These are phyloP conservation scores for Ochlodes sylvanus DNA, from an alignment of 2,888 invertebrate species.

Conservation along the genomic window DNA sequence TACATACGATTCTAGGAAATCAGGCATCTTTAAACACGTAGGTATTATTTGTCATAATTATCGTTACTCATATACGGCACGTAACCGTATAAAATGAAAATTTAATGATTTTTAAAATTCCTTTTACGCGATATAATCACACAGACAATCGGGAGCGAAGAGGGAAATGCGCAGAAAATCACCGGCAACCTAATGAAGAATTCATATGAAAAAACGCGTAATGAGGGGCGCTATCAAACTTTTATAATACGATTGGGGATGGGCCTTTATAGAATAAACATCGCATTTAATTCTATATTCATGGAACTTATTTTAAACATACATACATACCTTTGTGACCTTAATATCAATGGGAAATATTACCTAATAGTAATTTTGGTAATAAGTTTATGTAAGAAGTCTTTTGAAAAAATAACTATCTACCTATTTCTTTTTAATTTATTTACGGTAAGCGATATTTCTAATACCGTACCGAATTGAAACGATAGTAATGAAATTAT, in stretches of 20 bases:
- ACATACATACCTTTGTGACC: not conserved
- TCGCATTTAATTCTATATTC: slow-evolving; percentile 21
- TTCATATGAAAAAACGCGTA: slow-evolving; percentile 73
- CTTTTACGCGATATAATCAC: slow-evolving; percentile 27
- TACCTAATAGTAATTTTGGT: too few species aligned
- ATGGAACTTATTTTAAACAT: slow-evolving; percentile 5
- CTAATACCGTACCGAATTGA: too few species aligned
- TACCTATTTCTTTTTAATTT: too few species aligned
- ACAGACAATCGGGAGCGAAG: slow-evolving; percentile 24
- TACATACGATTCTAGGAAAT: too few species aligned
- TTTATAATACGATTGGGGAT: slow-evolving; percentile 57
- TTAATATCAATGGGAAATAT: too few species aligned
- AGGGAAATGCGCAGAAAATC: slow-evolving; percentile 56
- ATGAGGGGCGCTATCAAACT: slow-evolving; percentile 70
- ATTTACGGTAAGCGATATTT: too few species aligned
- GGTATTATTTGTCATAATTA: slow-evolving; percentile 1
- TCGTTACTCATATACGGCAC: not conserved
- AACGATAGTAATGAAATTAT: too few species aligned
- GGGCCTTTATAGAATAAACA: slow-evolving; percentile 39
- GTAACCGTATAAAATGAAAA: slow-evolving; percentile 6
- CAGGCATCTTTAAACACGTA: too few species aligned
- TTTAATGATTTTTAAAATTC: slow-evolving; percentile 19
- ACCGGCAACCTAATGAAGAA: slow-evolving; percentile 67
- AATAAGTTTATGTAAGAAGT: too few species aligned
- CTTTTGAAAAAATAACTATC: too few species aligned